Evolutionary conservation across 2,888 invertebrate species (phyloP), one percentile per base, ranked within the genome.

Genomic region (Hyposoter didymator): DNA sequence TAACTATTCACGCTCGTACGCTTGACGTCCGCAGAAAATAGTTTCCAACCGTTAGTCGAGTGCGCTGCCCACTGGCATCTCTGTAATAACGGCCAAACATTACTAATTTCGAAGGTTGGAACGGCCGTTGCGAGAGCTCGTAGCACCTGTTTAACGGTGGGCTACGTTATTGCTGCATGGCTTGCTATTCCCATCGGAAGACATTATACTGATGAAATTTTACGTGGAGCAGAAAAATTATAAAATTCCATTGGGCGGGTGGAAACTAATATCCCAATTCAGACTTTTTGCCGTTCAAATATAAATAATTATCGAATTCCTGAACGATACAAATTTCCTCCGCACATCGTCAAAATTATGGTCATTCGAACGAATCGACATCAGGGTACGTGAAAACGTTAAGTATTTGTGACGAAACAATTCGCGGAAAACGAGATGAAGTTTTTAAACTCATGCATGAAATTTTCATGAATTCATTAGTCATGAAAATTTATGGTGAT

Each of bases 1-100:
- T 89, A 91, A 91, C 91, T 80, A 76, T 83, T 73, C 62, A 64
- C 84, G 90, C 82, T 89, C 83, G 55, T 80, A 66, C 64, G 43
- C 66, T 66, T 89, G 90, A 90, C 89, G 90, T 91, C 91, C 55
- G 91, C 89, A 81, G 89, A 90, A 91, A 91, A 92, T 91, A 92
- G 91, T 92, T 92, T 88, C 72, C 79, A 78, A 81, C 64, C 70
- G 67, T 82, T 84, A 82, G 82, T 64, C 81, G 45, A 64, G 84
- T 83, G 64, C 82, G 82, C 66, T 69, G 45, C 66, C 86, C 86
- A 83, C 84, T 69, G 87, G 88, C 69, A 88, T 88, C 78, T 75
- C 55, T 19, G 75, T 79, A 84, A 87, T 88, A 88, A 85, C 83
- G 74, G 62, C 45, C 67, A 84, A 75, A 84, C 78, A 84, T 82